Base-by-base conservation (phyloP, 2,113 vertebrate species). In the Microtus ochrogaster region DNA sequence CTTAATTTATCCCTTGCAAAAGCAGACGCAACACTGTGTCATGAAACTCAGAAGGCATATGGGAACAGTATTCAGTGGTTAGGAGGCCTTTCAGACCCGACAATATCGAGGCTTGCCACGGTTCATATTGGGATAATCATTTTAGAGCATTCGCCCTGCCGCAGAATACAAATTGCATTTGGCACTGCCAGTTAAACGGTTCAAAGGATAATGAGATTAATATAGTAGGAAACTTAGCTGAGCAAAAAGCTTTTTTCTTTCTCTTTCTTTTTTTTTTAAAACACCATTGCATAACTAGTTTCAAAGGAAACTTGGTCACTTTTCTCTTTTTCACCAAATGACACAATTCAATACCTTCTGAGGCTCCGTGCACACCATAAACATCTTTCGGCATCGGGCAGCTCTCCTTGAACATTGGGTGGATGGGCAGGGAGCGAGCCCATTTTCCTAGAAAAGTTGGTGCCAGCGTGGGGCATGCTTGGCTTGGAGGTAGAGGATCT, bases 121-220 rank as follows among this genome's bases (percentile, higher is more conserved):
- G 99, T 99, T 99, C 99, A 99, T 99, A 99, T 99, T 99, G 99
- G 99, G 99, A 99, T 99, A 99, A 99, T 99, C 99, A 99, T 99
- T 99, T 99, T 99, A 99, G 99, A 99, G 99, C 99, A 99, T 99
- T 99, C 99, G 99, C 99, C 98, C 98, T 99, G 99, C 99, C 98
- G 98, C 98, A 99, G 99, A 99, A 99, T 99, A 99, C 99, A 99
- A 99, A 99, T 99, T 99, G 99, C 99, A 99, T 99, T 99, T 99
- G 99, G 99, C 99, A 99, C 99, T 99, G 99, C 99, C 99, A 98
- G 99, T 99, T 99, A 99, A 99, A 99, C 98, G 99, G 99, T 99
- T 99, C 99, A 99, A 99, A 99, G 99, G 99, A 99, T 99, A 99
- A 99, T 99, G 99, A 99, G 99, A 99, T 99, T 99, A 99, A 99